A percentile compares a stretch with the other conserved stretches of the same genome.
Conservation (phyloP, 35 echinoderm and acorn worm species). For the Heliocidaris erythrogramma region DNA sequence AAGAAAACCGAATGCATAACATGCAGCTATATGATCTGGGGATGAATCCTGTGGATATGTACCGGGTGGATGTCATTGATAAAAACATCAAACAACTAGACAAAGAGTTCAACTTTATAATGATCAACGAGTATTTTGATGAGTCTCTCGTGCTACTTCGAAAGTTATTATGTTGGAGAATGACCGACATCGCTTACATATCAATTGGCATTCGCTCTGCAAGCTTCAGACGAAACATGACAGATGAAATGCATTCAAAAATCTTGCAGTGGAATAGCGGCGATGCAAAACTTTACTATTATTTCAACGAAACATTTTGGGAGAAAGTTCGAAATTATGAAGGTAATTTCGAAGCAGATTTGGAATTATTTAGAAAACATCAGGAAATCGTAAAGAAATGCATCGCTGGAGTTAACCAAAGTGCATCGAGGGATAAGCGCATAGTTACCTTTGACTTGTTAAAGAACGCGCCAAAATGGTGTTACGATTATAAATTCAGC, state of each 20-base stretch:
- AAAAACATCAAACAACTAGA: constrained; percentile 47
- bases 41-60: constrained; percentile 44
- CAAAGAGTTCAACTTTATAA: constrained; percentile 69
- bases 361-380: neutral
- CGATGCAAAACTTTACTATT: constrained; percentile 62
- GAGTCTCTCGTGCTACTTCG: constrained; percentile 69
- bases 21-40: constrained; percentile 55
- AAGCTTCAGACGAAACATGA: neutral
- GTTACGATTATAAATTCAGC: too few species aligned
- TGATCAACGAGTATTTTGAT: constrained; percentile 79
- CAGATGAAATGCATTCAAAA: neutral
- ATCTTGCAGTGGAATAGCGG: constrained; percentile 65
- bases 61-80: neutral
- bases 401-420: too few species aligned
- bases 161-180: constrained; percentile 54
- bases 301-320: constrained; percentile 86
- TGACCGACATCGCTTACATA: constrained; percentile 71
- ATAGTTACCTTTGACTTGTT: too few species aligned
- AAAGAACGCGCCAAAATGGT: too few species aligned
- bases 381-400: neutral
- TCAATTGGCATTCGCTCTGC: constrained; percentile 34
- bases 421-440: too few species aligned
- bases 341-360: constrained; percentile 40
- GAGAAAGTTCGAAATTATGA: constrained; percentile 64
- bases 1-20: neutral